Base-by-base conservation (phyloP, 2,888 invertebrate genomes). In the Tachina lurida region DNA sequence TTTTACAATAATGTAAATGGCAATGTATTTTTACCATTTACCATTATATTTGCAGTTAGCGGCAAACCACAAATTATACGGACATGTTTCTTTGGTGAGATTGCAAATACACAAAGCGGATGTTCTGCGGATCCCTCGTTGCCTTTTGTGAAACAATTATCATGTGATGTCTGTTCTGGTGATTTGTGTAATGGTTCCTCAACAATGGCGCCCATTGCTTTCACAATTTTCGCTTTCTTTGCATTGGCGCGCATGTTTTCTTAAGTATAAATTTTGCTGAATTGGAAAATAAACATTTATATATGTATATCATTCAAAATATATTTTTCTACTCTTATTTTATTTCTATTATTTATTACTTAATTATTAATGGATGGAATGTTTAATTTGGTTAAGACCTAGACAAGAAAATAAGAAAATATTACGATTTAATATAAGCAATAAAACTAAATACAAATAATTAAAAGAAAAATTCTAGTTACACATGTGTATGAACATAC, bases 71-170 rank as follows among this genome's bases (percentile, higher is more conserved):
- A 87, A 67, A 84, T 87, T 31, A 49, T 84, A 1, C 88, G 88
- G 8, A 87, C 87, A 77, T 92, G 92, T 80, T 93, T 88, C 86
- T 92, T 90, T 10, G 92, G 92, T 47, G 91, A 91, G 62, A n/a
- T 91, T 0, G 84, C 78, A 52, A 88, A 91, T 47, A 90, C 89
- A 0, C 84, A 89, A 5, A 47, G 62, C 1, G 92, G 93, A 13
- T 92, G 93, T 81, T 88, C 88, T 41, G 15, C 84, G 0, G 92
- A 93, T 88, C 90, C 91, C 15, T 56, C 89, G 0, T 73, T 90
- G 79, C 89, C 90, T n/a, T 88, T 88, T 43, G 84, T 89, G 84
- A 92, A 90, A 84, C 90, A 91, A 78, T 73, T 91, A 60, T 86
- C 89, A 52, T 93, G 92, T 67, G 89, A 92, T 43, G 91, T 92